Percentiles rank a stretch among this genome's conserved stretches.
These are phyloP conservation scores for Eulemur macaco DNA, from an alignment of 2,113 vertebrate genomes.

Conservation along the genomic window DNA sequence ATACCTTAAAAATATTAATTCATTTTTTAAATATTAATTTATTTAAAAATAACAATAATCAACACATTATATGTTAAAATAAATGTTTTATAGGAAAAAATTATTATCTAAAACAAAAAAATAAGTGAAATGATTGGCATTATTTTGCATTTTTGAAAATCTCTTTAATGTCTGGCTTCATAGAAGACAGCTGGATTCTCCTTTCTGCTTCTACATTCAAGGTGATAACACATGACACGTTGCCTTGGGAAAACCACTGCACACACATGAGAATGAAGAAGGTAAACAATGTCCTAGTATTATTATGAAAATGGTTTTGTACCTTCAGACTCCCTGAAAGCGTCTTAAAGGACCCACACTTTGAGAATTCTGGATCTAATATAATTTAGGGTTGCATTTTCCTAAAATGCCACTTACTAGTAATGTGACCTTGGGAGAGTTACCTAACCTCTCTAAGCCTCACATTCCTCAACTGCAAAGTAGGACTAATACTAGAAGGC, in stretches of 20 bases:
- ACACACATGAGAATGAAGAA: background rate
- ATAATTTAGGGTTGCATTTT: background rate
- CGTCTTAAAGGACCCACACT: background rate
- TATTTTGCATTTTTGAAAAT: background rate
- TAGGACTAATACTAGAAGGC: background rate
- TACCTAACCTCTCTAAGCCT: background rate
- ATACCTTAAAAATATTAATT: background rate
- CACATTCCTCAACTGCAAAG: background rate
- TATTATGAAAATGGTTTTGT: background rate
- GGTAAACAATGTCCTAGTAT: background rate
- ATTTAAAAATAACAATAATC: background rate
- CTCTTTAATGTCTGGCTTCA: background rate
- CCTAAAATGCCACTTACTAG: background rate
- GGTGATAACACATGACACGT: background rate
- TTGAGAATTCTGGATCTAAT: background rate
- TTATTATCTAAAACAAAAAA: conserved; percentile 2
- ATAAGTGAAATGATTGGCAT: background rate
- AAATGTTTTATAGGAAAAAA: background rate
- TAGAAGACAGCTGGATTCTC: background rate
- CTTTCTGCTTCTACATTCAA: background rate
- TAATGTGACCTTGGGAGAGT: background rate
- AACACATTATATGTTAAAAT: background rate
- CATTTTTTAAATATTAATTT: background rate
- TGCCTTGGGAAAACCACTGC: background rate
- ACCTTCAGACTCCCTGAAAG: background rate